phyloP scores from a whole-genome alignment of 2,888 invertebrate species.

The Orthosia cruda region DNA sequence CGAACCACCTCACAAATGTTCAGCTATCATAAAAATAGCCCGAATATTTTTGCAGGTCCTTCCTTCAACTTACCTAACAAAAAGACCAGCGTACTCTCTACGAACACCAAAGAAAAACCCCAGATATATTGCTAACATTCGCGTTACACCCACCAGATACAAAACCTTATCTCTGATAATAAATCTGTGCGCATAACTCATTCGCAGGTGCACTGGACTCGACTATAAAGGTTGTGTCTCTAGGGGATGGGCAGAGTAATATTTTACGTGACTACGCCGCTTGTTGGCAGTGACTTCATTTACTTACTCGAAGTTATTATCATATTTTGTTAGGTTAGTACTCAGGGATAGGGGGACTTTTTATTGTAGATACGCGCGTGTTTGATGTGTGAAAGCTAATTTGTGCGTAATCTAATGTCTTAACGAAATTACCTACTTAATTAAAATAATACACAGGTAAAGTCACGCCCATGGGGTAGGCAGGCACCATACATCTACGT shows the following conservation, averaged over 20 bases:
- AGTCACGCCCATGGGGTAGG: too few species aligned
- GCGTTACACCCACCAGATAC: conserved; percentile 60
- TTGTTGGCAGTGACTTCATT: conserved; percentile 62
- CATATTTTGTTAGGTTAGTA: conserved; percentile 32
- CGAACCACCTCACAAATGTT: too few species aligned
- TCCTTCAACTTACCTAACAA: conserved; percentile 8
- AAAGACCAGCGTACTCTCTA: conserved; percentile 23
- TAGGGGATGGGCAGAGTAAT: conserved; percentile 61
- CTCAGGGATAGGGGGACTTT: neutral
- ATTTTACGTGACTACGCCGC: conserved; percentile 57
- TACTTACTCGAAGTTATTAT: conserved; percentile 39
- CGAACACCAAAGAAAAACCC: conserved; percentile 48
- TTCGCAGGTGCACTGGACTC: conserved; percentile 70
- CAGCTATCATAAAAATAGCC: neutral
- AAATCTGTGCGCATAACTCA: conserved; percentile 67
- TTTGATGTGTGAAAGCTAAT: neutral
- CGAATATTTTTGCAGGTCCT: conserved; percentile 2
- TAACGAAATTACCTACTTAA: too few species aligned
- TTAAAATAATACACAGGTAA: too few species aligned
- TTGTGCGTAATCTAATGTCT: too few species aligned
- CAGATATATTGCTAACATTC: conserved; percentile 60
- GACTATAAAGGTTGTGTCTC: conserved; percentile 67
- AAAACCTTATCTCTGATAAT: conserved; percentile 69
- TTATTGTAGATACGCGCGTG: neutral
- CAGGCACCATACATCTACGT: too few species aligned